phyloP scores from a whole-genome alignment of 1,140 invertebrate genomes.

The Luehdorfia chinensis region DNA sequence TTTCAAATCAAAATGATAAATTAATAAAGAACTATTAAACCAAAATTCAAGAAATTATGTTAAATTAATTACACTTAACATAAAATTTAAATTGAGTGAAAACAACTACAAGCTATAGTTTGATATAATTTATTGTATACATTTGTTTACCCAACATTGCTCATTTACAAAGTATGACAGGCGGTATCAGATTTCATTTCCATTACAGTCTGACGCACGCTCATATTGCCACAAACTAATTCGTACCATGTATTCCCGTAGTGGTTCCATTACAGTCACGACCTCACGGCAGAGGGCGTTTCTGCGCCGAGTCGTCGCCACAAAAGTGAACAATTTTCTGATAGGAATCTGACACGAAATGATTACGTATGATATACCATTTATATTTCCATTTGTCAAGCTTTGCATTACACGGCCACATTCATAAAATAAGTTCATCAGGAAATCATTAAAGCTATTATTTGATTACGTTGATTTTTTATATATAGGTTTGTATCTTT shows the following conservation, averaged over 20 bases:
- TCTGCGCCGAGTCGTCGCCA: constrained; percentile 43
- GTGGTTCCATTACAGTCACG: constrained; percentile 47
- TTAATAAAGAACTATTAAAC: too few relatives aligned
- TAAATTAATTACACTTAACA: too few relatives aligned
- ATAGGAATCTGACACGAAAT: constrained; percentile 64
- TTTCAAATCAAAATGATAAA: too few relatives aligned
- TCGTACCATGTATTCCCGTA: constrained; percentile 25
- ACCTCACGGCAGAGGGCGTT: constrained; percentile 25
- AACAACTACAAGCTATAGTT: too few relatives aligned
- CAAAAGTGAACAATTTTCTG: constrained; percentile 71
- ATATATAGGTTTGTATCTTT: background rate
- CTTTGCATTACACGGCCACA: constrained; percentile 13
- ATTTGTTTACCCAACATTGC: background rate
- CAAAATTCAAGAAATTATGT: too few relatives aligned
- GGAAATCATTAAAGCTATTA: background rate
- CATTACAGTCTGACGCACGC: constrained; percentile 8
- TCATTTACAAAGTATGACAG: background rate
- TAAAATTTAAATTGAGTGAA: too few relatives aligned
- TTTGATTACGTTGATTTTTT: constrained; percentile 1
- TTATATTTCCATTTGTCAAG: constrained; percentile 69
- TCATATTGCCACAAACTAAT: constrained; percentile 13
- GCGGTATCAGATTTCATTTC: constrained; percentile 16
- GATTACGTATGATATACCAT: constrained; percentile 63
- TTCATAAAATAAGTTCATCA: background rate
- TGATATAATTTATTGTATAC: too few relatives aligned